These are phyloP conservation scores for Phylloscopus trochilus DNA, from an alignment of 2,113 vertebrate species.

Conservation along the genomic window DNA sequence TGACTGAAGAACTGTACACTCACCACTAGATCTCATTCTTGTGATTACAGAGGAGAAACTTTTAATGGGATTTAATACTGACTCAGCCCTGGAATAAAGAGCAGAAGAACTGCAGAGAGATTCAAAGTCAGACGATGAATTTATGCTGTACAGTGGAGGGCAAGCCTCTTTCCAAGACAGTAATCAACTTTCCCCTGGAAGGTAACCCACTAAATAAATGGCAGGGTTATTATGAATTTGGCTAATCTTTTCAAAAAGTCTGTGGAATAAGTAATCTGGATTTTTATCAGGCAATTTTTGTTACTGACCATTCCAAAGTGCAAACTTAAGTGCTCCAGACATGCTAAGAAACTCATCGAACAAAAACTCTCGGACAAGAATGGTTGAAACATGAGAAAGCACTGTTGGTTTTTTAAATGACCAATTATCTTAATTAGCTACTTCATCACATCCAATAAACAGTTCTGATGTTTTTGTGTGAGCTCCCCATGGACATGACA, in stretches of 20 bases:
- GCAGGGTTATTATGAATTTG: not conserved
- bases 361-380: not conserved
- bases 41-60: not conserved
- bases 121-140: not conserved
- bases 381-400: not conserved
- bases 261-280: not conserved
- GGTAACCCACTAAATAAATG: not conserved
- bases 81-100: not conserved
- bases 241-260: not conserved
- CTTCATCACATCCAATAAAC: not conserved
- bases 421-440: not conserved
- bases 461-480: not conserved
- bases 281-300: not conserved
- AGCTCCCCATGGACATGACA: not conserved
- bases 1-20: not conserved
- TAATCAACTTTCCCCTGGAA: not conserved
- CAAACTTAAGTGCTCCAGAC: not conserved
- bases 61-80: not conserved
- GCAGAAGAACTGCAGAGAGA: not conserved
- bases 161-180: not conserved
- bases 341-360: not conserved
- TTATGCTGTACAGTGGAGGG: not conserved
- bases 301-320: not conserved
- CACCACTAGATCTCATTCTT: not conserved
- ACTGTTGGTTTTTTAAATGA: not conserved